Percentiles rank a stretch among this genome's conserved stretches.
phyloP scores from a whole-genome alignment of 2,888 invertebrate species.

The Acanthopleura granulata region DNA sequence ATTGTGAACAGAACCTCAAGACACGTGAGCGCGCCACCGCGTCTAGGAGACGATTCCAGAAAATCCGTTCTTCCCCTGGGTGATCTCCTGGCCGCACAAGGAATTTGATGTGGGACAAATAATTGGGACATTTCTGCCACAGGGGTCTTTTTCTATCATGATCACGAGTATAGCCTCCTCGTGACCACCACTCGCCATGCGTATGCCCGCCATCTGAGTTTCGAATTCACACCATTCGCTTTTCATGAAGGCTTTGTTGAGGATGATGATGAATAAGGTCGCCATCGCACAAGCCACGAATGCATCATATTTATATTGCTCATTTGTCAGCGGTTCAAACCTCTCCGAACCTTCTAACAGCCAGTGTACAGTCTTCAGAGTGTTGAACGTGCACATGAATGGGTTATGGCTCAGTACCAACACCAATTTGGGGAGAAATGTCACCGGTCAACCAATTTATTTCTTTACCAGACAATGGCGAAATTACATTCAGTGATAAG shows the following conservation, averaged over 20 bases:
- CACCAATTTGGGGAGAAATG: background rate
- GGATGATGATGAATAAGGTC: background rate
- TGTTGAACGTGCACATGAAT: background rate
- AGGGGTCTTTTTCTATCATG: constrained; percentile 9
- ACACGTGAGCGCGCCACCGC: too few relatives aligned
- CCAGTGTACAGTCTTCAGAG: background rate
- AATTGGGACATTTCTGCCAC: background rate
- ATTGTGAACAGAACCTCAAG: too few relatives aligned
- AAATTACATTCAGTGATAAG: background rate
- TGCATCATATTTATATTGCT: constrained; percentile 11
- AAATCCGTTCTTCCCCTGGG: background rate
- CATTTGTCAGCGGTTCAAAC: background rate
- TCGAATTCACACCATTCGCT: constrained; percentile 7
- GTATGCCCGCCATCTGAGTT: constrained; percentile 14
- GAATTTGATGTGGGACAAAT: background rate
- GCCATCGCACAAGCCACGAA: background rate
- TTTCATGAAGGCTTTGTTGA: background rate
- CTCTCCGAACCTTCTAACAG: background rate
- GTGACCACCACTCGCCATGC: background rate
- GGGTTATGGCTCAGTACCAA: background rate
- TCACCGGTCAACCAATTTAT: background rate
- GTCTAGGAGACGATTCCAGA: background rate
- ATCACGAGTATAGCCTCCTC: background rate
- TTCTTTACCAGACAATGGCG: background rate
- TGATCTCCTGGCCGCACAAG: background rate